Base-by-base conservation (phyloP, 30 jellyfish, hydroid and myxozoan genomes). In the Hydractinia echinata region DNA sequence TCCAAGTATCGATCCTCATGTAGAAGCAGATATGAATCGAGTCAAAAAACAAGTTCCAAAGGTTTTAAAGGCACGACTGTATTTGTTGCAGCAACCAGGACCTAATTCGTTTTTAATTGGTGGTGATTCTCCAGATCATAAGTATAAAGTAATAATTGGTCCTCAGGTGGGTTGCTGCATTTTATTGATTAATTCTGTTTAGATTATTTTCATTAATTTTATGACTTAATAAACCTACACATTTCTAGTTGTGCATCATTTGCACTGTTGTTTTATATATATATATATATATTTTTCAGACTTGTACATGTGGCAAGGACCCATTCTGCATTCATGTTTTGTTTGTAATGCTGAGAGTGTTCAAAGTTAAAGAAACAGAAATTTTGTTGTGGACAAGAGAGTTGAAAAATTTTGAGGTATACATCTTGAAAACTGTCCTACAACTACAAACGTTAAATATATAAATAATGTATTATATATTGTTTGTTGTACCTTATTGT, bases 91-190 rank as follows among this genome's bases (percentile, higher is more conserved):
- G 55, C 99, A 93, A 61, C 95, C 85, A 11, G 99, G 99, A 6
- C 99, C 99, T 13, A 66, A 88, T 86, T 83, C 96, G 67, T 93
- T 93, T 73, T 91, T 87, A 16, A 87, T 93, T 79, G 99, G 99
- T 55, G 99, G 99, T 54, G 99, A 93, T 66, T 87, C 99, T 6
- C 96, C 99, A 16, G 99, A 93, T 67, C 96, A 93, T 67, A 93
- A 93, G 62, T 93, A 93, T 81, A 82, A 87, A 71, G 99, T 93
- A 53, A 87, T 93, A 4, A 85, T 93, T 72, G 99, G 99, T 4
- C 96, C 77, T 66, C 99, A 93, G 96, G 99, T 93, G 44, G 44
- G 44, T 61, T 77, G 79, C 8, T 16, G 51, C 10, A n/a, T 49
- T 58, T 55, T 61, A 73, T 56, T 13, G 48, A 4, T 16, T 15